A percentile compares a stretch with the other conserved stretches of the same genome.
phyloP scores from a whole-genome alignment of 1,140 invertebrate genomes.

The Aphelenchoides fujianensis region DNA sequence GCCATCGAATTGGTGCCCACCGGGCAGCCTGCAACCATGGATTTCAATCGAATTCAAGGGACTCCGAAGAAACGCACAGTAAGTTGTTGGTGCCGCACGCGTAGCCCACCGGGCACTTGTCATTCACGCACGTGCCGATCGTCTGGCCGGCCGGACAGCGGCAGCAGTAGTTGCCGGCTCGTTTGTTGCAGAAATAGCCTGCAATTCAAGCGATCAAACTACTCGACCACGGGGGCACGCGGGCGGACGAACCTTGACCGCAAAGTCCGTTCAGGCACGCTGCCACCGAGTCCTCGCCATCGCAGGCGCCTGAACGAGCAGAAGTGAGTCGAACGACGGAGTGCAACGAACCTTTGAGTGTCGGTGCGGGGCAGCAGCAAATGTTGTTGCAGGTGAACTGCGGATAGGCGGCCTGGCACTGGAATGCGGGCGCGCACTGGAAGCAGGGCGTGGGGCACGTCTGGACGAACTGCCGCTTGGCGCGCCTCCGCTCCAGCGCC shows the following conservation, averaged over 20 bases:
- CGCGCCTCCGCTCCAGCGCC: neutral
- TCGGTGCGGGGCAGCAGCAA: constrained; percentile 14
- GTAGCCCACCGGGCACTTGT: constrained; percentile 25
- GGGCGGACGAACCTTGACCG: constrained; percentile 47
- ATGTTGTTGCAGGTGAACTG: constrained; percentile 13
- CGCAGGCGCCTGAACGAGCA: constrained; percentile 38
- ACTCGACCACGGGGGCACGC: too few species aligned
- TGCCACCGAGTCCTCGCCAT: constrained; percentile 47
- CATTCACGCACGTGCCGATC: constrained; percentile 39
- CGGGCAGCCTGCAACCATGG: constrained; percentile 19
- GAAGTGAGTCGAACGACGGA: neutral
- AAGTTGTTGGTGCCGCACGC: neutral
- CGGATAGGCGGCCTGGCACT: constrained; percentile 3
- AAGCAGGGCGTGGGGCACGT: constrained; percentile 11
- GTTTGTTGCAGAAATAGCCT: constrained; percentile 1
- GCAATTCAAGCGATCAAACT: neutral
- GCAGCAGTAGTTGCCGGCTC: constrained; percentile 38
- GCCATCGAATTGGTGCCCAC: constrained; percentile 14
- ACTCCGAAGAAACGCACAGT: too few species aligned
- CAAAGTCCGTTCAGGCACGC: constrained; percentile 45
- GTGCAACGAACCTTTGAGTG: constrained; percentile 21
- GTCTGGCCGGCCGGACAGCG: constrained; percentile 35
- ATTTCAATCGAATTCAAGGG: too few species aligned
- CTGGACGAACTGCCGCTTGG: constrained; percentile 3
- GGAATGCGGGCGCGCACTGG: constrained; percentile 2